Evolutionary conservation across 2,113 vertebrate genomes (phyloP), one percentile per base, ranked within the genome.

Genomic region (Cebidichthys violaceus): DNA sequence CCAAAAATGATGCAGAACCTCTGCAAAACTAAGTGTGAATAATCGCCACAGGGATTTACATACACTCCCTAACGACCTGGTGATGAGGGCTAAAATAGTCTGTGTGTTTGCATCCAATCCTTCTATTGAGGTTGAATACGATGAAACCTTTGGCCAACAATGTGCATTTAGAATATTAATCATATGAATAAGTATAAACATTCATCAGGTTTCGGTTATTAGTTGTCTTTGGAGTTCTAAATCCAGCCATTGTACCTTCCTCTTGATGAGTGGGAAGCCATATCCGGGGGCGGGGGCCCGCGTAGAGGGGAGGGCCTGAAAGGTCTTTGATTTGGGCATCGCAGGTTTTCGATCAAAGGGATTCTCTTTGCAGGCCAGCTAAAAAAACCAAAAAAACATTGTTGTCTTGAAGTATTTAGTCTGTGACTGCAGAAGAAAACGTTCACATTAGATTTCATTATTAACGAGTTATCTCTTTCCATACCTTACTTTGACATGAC

Each of bases 181-280:
- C 1, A 65, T 0, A 39, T 27, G 14, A 33, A 17, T 33, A 0
- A 33, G 10, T 27, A 27, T 15, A 27, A 57, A 24, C n/a, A 29
- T 47, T 35, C 7, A 50, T 33, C 22, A 6, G 37, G 24, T 33
- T 64, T 7, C 14, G 29, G 7, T 29, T 5, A 2, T 47, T 27
- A 3, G 33, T 29, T 27, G 31, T 6, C 9, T 60, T 31, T 37
- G 35, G 11, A 67, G 27, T 6, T 24, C 0, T 59, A 24, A 55
- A 54, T 74, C 18, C 4, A 71, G 64, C 13, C 27, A 0, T 1
- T 67, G 78, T 84, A 98, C 98, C 97, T 98, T 99, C 89, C 98
- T 97, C 88, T 97, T 99, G 91, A 99, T 97, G 77, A 98, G 96
- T 0, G 97, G 98, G 82, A 98, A 99, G 50, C 98, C 98, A 0